These are phyloP conservation scores for Ginglymostoma cirratum DNA, from an alignment of 2,113 vertebrate genomes.

Conservation along the genomic window DNA sequence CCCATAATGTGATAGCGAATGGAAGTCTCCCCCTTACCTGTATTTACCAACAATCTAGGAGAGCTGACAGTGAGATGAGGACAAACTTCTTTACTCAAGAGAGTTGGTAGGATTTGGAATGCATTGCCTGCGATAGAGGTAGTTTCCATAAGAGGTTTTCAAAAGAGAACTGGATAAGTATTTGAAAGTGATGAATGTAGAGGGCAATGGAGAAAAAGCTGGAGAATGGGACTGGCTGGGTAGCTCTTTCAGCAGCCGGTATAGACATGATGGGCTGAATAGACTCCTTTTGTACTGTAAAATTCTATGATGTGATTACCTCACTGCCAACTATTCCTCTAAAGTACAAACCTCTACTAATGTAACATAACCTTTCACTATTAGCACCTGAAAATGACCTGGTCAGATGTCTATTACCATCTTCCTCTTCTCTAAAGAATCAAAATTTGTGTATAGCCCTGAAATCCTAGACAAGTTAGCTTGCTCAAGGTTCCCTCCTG, in stretches of 20 bases:
- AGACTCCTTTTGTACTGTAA: no score
- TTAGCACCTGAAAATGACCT: background rate
- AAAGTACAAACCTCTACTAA: background rate
- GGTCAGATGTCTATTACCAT: background rate
- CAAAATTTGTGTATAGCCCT: background rate
- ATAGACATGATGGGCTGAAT: no score
- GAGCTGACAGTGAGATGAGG: no score
- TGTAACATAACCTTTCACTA: background rate
- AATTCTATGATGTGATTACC: background rate
- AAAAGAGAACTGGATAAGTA: no score
- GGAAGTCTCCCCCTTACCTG: background rate
- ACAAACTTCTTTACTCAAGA: no score
- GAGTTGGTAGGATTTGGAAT: no score
- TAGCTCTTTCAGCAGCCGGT: no score
- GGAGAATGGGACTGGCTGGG: no score
- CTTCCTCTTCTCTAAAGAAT: background rate
- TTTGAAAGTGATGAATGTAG: no score
- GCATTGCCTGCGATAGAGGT: no score
- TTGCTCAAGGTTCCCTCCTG: background rate
- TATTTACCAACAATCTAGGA: background rate
- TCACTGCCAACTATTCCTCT: background rate
- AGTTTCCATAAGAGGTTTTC: no score
- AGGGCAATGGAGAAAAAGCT: no score
- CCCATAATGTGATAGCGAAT: background rate
- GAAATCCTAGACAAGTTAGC: background rate